These are phyloP conservation scores for Gymnothorax reevesii DNA, from an alignment of 2,797 vertebrate genomes.

Conservation along the genomic window DNA sequence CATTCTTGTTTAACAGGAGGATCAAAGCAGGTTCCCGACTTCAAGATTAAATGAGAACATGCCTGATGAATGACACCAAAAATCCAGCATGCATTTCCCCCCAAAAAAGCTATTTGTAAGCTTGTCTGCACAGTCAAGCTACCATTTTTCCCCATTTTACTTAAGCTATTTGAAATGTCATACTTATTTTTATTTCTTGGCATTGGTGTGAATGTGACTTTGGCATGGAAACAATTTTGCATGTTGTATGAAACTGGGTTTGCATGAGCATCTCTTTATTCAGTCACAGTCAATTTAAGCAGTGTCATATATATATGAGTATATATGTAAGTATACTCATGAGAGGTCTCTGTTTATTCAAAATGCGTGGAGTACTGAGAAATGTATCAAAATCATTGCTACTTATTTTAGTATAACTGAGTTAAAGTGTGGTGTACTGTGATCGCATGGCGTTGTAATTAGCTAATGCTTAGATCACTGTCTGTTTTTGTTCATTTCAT, in stretches of 20 bases:
- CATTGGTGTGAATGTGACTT: neutral
- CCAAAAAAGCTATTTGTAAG: neutral
- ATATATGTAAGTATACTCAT: no score
- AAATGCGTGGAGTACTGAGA: neutral
- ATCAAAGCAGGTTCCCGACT: neutral
- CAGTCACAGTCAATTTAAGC: neutral
- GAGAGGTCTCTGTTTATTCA: neutral
- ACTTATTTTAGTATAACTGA: neutral
- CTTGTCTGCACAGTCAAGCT: neutral
- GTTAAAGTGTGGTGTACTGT: neutral
- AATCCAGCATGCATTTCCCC: no score
- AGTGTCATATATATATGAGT: no score
- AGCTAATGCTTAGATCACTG: neutral
- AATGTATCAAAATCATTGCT: neutral
- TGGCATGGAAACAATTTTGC: neutral
- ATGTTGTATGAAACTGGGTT: neutral
- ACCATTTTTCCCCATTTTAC: neutral
- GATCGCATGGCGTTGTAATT: neutral
- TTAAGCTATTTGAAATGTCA: neutral
- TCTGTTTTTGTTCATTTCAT: neutral
- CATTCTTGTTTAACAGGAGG: neutral
- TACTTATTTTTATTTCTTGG: neutral
- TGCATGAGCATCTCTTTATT: neutral
- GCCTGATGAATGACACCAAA: neutral
- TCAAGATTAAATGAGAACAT: neutral